Base-by-base conservation (phyloP, 2,888 invertebrate species). In the Cantharis rustica region DNA sequence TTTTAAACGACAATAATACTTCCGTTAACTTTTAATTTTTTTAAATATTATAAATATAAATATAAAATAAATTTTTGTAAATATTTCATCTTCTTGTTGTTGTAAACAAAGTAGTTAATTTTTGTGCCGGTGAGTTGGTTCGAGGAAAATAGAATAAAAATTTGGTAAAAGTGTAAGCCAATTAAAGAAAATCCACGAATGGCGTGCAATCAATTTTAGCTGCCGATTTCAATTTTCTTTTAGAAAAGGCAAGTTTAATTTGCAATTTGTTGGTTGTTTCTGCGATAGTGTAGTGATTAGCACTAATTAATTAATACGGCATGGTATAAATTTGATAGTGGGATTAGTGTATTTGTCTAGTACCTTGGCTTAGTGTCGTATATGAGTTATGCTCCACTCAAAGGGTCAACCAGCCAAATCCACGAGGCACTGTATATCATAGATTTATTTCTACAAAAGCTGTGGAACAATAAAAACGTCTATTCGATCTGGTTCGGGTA, bases 291-390 rank as follows among this genome's bases (percentile, higher is more conserved):
- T 13, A 47, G 47, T 47, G 47, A 47, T 47, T 47, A 47, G 64
- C 64, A 66, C 23, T 20, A 66, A 66, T 66, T 66, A 66, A 66
- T 66, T 66, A 66, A 47, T 47, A 9, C 47, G n/a, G 47, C 47
- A 47, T 66, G 26, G 76, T 78, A 78, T 79, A 80, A 80, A 80
- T 80, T 79, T 76, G 78, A 73, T 47, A 31, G 64, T 70, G 70
- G 78, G 79, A 79, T 80, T 80, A 80, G 61, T 79, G 77, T 80
- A 78, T 80, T 79, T 80, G 77, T 80, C 79, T 78, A 79, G 77
- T 77, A 75, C 66, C 72, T 71, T 76, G 70, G 78, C 79, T 80
- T 75, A 79, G 75, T 75, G 79, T 80, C 80, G 79, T 77, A 79
- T 76, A 80, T 79, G 80, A 80, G 78, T 80, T 80, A 80, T 76